Evolutionary conservation across 2,113 vertebrate genomes (phyloP), one percentile per base, ranked within the genome.

Genomic region (Carlito syrichta): DNA sequence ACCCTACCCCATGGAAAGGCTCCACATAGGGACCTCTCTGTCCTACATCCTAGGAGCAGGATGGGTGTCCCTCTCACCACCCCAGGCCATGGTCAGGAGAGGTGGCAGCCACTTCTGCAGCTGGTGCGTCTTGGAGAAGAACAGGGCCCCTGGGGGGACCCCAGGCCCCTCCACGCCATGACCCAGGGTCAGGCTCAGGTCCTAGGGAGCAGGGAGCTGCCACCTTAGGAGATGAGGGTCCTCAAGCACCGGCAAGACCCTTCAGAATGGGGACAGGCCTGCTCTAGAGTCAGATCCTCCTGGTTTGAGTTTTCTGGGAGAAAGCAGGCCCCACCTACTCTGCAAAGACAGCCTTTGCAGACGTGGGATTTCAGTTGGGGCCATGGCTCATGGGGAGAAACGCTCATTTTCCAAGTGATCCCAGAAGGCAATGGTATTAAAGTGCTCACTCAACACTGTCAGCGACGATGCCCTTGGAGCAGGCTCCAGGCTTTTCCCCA

Each of bases 391-490:
- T 32, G 0, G 3, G 81, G 19, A 3, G 52, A 43, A 20, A 56
- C 48, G 0, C 20, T 50, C 14, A 12, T 62, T 38, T 95, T 54
- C 38, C 58, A 30, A 32, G 35, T 12, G 27, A 63, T 3, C 58
- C 76, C 22, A 0, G 25, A 27, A 52, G 68, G 66, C 68, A 32
- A 48, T 3, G 38, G 35, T 9, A 14, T 19, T 25, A 25, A 22
- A 23, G 14, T 1, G 0, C 6, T 3, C 62, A 20, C 54, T 35
- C 27, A 13, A 19, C 30, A 17, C 43, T 1, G 8, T 32, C 14
- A 8, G 27, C 14, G 27, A 32, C 0, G 22, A 0, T 0, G 0
- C 8, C n/a, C 43, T 25, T 13, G 71, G 38, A 19, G 19, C 0
- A 14, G 17, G 27, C 2, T 32, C 27, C 2, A 23, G 40, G 48